Evolutionary conservation across 2,888 invertebrate species (phyloP), one percentile per base, ranked within the genome.

Genomic region (Isoperla grammatica): DNA sequence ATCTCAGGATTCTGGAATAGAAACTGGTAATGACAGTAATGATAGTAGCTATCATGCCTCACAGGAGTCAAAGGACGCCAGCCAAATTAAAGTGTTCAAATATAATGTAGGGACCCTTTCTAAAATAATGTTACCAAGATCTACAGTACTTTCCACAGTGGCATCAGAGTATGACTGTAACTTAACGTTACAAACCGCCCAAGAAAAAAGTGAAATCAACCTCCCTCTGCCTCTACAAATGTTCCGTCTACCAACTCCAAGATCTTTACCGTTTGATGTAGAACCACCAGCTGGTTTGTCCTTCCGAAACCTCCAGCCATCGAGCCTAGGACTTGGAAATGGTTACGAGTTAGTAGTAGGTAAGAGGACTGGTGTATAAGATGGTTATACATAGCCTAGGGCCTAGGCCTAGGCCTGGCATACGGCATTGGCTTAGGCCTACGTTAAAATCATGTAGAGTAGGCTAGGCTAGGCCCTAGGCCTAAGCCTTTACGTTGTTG

Each of bases 11-110:
- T 86, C 87, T 40, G 87, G 87, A 56, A 84, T 86, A 43, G 87
- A 87, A 68, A 86, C 86, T 50, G 85, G 85, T 65, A 85, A 85
- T 71, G 85, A 86, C 73, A 84, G 84, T 68, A 85, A 84, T 71
- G 86, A 86, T 72, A 82, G 74, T 19, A 53, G 53, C n/a, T 53
- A 53, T 19, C 53, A 29, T 29, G 29, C 53, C 1, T 11, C 53
- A 20, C 53, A 53, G n/a, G 53, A 53, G 11, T 15, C 37, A 39
- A 53, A 53, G 35, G 53, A 53, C 15, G 15, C 39, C n/a, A 53
- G 37, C 20, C 53, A 35, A 39, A 35, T 37, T 12, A 53, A 53
- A 53, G 39, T 53, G 40, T 19, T 37, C 3, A 53, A 53, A 15
- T 29, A 29, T 29, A 29, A 29, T 8, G 29, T 29, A 8, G 29